A percentile compares a stretch with the other conserved stretches of the same genome.
Evolutionary conservation across 2,797 vertebrate genomes (phyloP).

Genomic region (Coregonus sp.): DNA sequence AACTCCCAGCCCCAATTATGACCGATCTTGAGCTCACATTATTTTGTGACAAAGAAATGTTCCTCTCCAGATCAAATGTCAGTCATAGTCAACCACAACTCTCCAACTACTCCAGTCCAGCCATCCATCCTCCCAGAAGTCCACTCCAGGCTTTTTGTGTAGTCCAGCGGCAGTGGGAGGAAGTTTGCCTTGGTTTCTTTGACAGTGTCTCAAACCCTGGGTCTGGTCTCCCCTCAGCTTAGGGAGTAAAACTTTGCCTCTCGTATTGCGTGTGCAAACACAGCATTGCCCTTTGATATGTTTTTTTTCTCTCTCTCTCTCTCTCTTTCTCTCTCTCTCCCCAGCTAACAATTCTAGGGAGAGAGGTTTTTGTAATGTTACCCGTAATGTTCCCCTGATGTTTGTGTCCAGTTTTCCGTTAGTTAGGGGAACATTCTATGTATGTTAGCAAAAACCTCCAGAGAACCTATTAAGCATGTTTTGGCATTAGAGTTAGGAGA

Average conservation of each 20-base stretch:
- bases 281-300: constrained; percentile 68
- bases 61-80: not conserved
- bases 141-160: constrained; percentile 68
- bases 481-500: too few species aligned
- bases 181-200: constrained; percentile 75
- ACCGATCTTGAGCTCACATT: not conserved
- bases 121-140: constrained; percentile 37
- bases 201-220: constrained; percentile 60
- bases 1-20: not conserved
- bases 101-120: constrained; percentile 29
- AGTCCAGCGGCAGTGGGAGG: constrained; percentile 61
- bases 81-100: constrained; percentile 16
- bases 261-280: constrained; percentile 75
- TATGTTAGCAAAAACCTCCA: too few species aligned
- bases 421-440: too few species aligned
- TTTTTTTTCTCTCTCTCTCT: constrained; percentile 37
- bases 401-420: too few species aligned
- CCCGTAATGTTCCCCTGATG: too few species aligned
- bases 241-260: constrained; percentile 75
- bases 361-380: too few species aligned
- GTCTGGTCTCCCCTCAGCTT: constrained; percentile 57
- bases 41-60: constrained; percentile 21
- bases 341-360: too few species aligned
- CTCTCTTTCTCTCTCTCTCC: not conserved
- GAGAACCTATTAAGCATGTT: too few species aligned